These are phyloP conservation scores for Pristionchus entomophagus DNA, from an alignment of 2,888 invertebrate genomes.

Conservation along the genomic window DNA sequence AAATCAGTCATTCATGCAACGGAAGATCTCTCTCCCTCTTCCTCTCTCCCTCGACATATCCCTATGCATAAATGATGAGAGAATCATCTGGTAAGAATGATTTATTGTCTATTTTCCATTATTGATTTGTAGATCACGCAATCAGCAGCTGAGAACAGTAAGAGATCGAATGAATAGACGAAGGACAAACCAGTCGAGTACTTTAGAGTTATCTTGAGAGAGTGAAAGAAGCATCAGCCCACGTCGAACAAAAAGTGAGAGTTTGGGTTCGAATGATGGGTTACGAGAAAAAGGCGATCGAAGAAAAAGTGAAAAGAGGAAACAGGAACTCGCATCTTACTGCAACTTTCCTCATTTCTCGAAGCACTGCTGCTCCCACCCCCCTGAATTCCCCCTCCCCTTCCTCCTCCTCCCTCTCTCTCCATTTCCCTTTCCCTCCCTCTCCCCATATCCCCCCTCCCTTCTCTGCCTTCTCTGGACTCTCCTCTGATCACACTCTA, in stretches of 20 bases:
- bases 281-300: neutral
- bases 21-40: neutral
- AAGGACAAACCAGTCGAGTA: neutral
- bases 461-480: neutral
- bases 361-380: neutral
- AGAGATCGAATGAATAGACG: neutral
- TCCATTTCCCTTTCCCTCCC: neutral
- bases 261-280: neutral
- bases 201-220: neutral
- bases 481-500: slow-evolving; percentile 20
- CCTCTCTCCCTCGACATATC: neutral
- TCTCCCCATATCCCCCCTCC: neutral
- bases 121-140: slow-evolving; percentile 8
- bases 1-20: neutral
- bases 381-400: neutral
- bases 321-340: slow-evolving; percentile 8
- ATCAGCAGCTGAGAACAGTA: neutral
- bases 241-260: neutral
- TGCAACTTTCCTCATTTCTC: slow-evolving; percentile 5
- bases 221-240: neutral
- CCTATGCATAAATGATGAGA: neutral
- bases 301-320: slow-evolving; percentile 3
- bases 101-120: neutral
- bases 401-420: neutral
- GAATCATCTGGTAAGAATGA: neutral